These are phyloP conservation scores for Sthenelais limicola DNA, from an alignment of 2,888 invertebrate genomes.

Conservation along the genomic window DNA sequence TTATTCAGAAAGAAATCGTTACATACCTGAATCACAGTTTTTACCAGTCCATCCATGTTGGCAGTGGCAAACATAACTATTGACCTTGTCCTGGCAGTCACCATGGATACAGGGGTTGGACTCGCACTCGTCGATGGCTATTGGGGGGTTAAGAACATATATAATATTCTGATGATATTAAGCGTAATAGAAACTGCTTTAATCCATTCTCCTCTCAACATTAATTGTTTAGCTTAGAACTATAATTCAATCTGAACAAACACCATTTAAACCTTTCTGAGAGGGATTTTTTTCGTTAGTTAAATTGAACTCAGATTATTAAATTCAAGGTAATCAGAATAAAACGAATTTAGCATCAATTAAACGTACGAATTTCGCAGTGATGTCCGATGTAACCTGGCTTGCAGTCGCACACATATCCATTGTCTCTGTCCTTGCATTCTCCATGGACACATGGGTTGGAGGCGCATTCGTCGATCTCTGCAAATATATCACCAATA, in stretches of 20 bases:
- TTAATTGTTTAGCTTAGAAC: no score
- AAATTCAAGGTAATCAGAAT: no score
- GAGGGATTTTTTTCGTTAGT: no score
- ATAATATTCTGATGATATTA: not conserved
- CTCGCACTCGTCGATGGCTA: slow-evolving; percentile 44
- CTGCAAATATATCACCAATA: no score
- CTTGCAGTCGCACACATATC: slow-evolving; percentile 45
- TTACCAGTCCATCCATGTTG: slow-evolving; percentile 26
- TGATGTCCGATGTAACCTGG: slow-evolving; percentile 43
- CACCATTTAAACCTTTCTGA: no score
- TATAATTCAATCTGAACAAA: no score
- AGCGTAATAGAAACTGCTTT: not conserved
- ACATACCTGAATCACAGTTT: slow-evolving; percentile 24
- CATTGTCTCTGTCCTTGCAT: slow-evolving; percentile 41
- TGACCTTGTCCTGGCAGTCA: slow-evolving; percentile 32
- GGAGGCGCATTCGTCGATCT: slow-evolving; percentile 41
- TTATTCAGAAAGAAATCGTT: no score
- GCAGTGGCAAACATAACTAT: slow-evolving; percentile 31
- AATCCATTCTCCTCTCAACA: no score
- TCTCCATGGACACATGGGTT: slow-evolving; percentile 47
- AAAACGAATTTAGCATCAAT: not conserved
- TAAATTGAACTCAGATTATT: no score
- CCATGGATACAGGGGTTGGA: slow-evolving; percentile 44
- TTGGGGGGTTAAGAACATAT: not conserved
- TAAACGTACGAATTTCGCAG: slow-evolving; percentile 44